Conservation (phyloP, 2,888 invertebrate genomes). For the Scaptomyza caliginosa region DNA sequence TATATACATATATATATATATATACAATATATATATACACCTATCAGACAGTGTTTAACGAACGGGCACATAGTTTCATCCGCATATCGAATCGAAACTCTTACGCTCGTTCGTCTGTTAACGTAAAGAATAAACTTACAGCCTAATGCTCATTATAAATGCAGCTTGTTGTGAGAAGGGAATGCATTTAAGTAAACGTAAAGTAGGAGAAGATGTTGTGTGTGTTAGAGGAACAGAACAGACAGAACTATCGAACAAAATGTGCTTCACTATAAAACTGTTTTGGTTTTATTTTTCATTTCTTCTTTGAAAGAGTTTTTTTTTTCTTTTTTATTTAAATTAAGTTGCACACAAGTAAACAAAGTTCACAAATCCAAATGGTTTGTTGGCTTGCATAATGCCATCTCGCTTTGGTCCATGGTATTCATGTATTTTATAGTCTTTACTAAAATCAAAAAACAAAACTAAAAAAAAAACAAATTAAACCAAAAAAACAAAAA, state of each 20-base stretch:
- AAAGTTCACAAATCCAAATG: background rate
- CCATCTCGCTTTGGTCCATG: slow-evolving; percentile 31
- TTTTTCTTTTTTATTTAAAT: background rate
- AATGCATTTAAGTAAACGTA: background rate
- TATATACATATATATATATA: slow-evolving; percentile 12
- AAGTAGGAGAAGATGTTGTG: background rate
- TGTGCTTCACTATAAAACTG: background rate
- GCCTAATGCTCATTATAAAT: background rate
- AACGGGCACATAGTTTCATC: background rate
- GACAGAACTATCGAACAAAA: slow-evolving; percentile 12
- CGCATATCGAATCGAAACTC: background rate
- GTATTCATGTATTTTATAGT: slow-evolving; percentile 20
- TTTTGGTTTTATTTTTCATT: background rate
- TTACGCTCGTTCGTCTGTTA: slow-evolving; percentile 2
- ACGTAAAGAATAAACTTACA: background rate
- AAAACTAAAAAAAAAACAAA: background rate
- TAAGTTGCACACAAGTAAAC: background rate
- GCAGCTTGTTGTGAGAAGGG: slow-evolving; percentile 1
- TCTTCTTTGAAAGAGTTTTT: background rate
- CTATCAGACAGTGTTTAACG: background rate
- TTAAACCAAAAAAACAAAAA: background rate
- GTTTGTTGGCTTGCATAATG: slow-evolving; percentile 9
- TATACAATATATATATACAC: slow-evolving; percentile 16
- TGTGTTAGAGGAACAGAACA: slow-evolving; percentile 10
- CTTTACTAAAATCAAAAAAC: slow-evolving; percentile 16